phyloP scores from a whole-genome alignment of 2,113 vertebrate species.

The Alligator mississippiensis region DNA sequence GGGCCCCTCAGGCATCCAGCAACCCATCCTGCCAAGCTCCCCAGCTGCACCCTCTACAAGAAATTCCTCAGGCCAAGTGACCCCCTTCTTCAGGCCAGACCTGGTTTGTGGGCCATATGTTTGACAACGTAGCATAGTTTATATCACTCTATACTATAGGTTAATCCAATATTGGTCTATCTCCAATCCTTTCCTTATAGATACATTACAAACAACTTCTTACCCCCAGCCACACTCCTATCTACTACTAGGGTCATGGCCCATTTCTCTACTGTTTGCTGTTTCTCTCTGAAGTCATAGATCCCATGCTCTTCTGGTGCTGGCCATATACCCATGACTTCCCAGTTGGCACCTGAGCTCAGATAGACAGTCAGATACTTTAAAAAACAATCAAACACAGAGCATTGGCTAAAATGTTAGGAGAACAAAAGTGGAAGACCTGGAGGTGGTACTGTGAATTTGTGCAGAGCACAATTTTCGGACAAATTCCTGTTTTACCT shows the following conservation, averaged over 20 bases:
- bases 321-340: background rate
- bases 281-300: background rate
- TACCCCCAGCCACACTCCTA: background rate
- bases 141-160: background rate
- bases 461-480: background rate
- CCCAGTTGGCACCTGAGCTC: background rate
- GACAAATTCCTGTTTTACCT: background rate
- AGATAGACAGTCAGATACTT: no score
- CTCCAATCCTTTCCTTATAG: background rate
- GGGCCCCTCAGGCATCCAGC: no score
- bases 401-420: background rate
- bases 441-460: background rate
- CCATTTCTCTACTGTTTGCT: background rate
- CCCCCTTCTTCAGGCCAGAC: no score
- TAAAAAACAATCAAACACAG: no score
- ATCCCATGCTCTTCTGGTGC: background rate
- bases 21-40: no score
- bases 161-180: background rate
- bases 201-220: background rate
- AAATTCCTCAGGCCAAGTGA: no score
- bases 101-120: background rate
- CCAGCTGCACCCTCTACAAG: no score
- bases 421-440: background rate
- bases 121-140: background rate
- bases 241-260: rapidly evolving